These are phyloP conservation scores for Papilio demoleus DNA, from an alignment of 2,888 invertebrate species.

Conservation along the genomic window DNA sequence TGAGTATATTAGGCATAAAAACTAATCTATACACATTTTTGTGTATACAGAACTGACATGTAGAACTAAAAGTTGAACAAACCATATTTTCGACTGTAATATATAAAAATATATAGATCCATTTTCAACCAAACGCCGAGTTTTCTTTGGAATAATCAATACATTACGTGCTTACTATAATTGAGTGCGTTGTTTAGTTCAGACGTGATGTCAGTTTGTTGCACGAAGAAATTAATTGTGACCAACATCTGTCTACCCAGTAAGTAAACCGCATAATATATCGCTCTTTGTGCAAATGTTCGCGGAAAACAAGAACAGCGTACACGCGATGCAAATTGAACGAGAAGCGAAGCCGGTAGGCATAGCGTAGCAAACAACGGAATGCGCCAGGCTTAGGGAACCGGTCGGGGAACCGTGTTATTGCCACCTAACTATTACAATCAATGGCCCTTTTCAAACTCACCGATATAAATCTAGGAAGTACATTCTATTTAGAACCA, in stretches of 20 bases:
- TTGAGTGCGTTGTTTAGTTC: not conserved
- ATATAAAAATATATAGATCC: too few species aligned
- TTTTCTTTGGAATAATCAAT: not conserved
- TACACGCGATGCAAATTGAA: conserved; percentile 45
- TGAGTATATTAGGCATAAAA: too few species aligned
- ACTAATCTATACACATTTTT: too few species aligned
- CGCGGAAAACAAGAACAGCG: conserved; percentile 25
- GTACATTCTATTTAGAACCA: not conserved
- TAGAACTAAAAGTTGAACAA: too few species aligned
- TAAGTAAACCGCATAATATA: conserved; percentile 32
- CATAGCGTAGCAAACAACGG: conserved; percentile 36
- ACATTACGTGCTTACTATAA: conserved; percentile 8
- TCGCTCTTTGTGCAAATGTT: conserved; percentile 29
- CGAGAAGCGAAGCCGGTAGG: conserved; percentile 42
- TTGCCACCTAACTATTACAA: conserved; percentile 29
- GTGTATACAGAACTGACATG: too few species aligned
- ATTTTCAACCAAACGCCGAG: not conserved
- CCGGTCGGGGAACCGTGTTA: conserved; percentile 50
- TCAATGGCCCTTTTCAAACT: conserved; percentile 26
- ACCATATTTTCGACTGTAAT: too few species aligned
- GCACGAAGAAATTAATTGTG: conserved; percentile 24
- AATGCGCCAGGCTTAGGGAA: conserved; percentile 52
- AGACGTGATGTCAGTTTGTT: conserved; percentile 10
- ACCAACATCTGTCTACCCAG: conserved; percentile 17
- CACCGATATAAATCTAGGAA: not conserved